These are phyloP conservation scores for Phainopepla nitens DNA, from an alignment of 2,113 vertebrate genomes.

Conservation along the genomic window DNA sequence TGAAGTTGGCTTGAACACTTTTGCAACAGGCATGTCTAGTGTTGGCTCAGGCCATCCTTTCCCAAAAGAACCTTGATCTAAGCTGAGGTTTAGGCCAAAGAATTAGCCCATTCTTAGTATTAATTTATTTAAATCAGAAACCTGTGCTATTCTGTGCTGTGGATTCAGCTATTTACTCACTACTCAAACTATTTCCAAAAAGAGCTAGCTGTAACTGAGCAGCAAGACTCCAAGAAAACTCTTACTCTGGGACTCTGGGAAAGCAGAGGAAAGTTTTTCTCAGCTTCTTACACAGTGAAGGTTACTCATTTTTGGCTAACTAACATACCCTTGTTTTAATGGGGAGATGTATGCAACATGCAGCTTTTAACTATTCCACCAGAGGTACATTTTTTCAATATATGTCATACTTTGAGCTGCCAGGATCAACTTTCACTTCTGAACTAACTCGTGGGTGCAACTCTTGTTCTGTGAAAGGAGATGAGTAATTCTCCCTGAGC, in stretches of 20 bases:
- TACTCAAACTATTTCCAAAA: not conserved
- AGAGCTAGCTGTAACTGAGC: not conserved
- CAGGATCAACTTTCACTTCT: not conserved
- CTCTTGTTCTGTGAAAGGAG: not conserved
- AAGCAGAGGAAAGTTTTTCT: not conserved
- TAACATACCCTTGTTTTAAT: not conserved
- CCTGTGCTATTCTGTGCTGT: not conserved
- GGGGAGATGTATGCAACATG: not conserved
- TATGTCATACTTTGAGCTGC: not conserved
- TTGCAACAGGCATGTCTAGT: slow-evolving; percentile 25
- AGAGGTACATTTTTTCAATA: not conserved
- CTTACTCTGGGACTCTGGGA: not conserved
- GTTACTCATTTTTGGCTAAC: not conserved
- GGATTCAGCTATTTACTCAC: not conserved
- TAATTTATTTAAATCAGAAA: slow-evolving; percentile 23
- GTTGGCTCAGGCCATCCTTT: slow-evolving; percentile 50
- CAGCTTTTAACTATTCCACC: not conserved
- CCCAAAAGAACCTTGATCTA: slow-evolving; percentile 46
- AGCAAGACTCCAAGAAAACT: not conserved
- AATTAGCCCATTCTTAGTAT: slow-evolving; percentile 48
- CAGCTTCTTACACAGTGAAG: not conserved
- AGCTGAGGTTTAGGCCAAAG: slow-evolving; percentile 40
- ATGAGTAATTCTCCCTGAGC: not conserved
- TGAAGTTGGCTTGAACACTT: slow-evolving; percentile 63
- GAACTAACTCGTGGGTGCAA: not conserved